These are phyloP conservation scores for Phrynocephalus vlangalii DNA, from an alignment of 2,797 vertebrate genomes.

Conservation along the genomic window DNA sequence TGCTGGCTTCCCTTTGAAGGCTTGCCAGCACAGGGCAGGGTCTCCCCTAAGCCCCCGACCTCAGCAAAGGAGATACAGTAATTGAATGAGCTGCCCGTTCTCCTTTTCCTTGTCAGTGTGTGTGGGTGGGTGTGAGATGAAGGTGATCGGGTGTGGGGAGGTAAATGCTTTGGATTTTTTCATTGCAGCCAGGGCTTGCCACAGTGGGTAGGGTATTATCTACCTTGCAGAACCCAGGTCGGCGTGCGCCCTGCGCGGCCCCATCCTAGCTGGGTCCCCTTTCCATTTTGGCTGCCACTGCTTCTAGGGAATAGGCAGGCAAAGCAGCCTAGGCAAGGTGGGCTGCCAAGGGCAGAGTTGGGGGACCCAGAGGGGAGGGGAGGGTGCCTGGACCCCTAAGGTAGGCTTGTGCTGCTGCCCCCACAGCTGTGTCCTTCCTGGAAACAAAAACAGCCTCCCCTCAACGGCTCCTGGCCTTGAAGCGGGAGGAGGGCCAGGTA, in stretches of 20 bases:
- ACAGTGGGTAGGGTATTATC: too few species aligned
- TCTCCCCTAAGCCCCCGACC: not conserved
- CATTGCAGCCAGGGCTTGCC: not conserved
- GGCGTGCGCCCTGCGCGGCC: too few species aligned
- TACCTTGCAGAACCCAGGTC: not conserved
- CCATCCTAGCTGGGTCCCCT: rapidly evolving
- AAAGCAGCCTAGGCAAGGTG: too few species aligned
- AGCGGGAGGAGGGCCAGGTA: too few species aligned
- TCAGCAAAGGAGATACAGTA: not conserved
- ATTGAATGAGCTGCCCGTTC: not conserved
- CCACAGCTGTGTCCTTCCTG: not conserved
- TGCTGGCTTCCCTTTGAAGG: not conserved
- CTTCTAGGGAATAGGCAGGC: not conserved
- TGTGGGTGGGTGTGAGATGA: not conserved
- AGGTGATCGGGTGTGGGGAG: not conserved
- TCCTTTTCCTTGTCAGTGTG: not conserved
- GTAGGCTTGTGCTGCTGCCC: not conserved
- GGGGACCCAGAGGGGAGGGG: too few species aligned
- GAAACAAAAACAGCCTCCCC: too few species aligned
- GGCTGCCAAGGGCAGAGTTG: not conserved
- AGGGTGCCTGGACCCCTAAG: too few species aligned
- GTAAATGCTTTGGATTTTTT: not conserved
- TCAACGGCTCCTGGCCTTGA: not conserved
- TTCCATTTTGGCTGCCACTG: too few species aligned
- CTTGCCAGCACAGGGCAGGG: not conserved